Evolutionary conservation across 2,888 invertebrate genomes (phyloP).

Genomic region (Hyposoter didymator): DNA sequence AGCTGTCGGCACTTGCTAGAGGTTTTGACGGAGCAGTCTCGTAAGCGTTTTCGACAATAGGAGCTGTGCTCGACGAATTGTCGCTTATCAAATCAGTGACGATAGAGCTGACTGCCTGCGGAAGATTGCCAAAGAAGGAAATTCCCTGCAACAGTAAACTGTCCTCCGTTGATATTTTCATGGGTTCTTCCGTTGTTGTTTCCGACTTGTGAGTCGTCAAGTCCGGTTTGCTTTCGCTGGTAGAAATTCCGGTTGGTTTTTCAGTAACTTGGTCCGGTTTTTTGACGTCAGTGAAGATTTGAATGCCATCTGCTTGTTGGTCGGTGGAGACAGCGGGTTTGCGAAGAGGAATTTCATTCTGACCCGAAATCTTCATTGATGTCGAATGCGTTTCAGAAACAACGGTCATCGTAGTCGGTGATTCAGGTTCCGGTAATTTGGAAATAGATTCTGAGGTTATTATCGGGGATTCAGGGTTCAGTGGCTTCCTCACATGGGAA

Average conservation of each 20-base stretch:
- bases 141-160: slow-evolving; percentile 49
- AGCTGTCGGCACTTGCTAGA: slow-evolving; percentile 14
- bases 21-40: slow-evolving; percentile 41
- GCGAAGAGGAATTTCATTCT: slow-evolving; percentile 69
- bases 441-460: slow-evolving; percentile 26
- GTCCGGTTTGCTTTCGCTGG: slow-evolving; percentile 19
- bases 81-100: slow-evolving; percentile 56
- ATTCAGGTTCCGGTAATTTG: slow-evolving; percentile 42
- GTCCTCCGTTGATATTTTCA: slow-evolving; percentile 44
- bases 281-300: not conserved
- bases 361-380: slow-evolving; percentile 72
- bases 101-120: slow-evolving; percentile 53
- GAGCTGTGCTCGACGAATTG: slow-evolving; percentile 25
- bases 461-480: slow-evolving; percentile 33
- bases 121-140: slow-evolving; percentile 59
- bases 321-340: slow-evolving; percentile 47
- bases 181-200: slow-evolving; percentile 43
- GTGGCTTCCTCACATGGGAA: slow-evolving; percentile 34
- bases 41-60: slow-evolving; percentile 48
- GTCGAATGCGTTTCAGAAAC: slow-evolving; percentile 73
- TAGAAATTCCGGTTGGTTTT: slow-evolving; percentile 29
- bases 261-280: slow-evolving; percentile 49
- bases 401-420: slow-evolving; percentile 56
- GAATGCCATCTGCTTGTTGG: slow-evolving; percentile 7
- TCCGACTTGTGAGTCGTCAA: slow-evolving; percentile 35